A percentile compares a stretch with the other conserved stretches of the same genome.
Evolutionary conservation across 2,113 vertebrate genomes (phyloP).

Genomic region (Pagrus major): DNA sequence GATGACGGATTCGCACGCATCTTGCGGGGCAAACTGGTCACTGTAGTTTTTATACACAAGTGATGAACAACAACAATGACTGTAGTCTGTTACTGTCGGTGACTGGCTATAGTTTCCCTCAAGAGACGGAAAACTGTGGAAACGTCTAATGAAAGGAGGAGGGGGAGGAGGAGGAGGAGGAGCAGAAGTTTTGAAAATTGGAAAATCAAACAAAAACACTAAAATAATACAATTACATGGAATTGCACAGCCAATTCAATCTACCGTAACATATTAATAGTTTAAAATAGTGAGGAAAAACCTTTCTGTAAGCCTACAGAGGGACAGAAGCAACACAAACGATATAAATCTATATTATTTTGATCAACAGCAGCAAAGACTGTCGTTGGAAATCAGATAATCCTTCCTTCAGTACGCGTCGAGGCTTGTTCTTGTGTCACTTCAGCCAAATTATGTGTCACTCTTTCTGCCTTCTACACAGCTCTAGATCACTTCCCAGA

Average conservation of each 20-base stretch:
- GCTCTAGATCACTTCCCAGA: too few species aligned
- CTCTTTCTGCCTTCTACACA: too few species aligned
- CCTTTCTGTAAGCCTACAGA: too few species aligned
- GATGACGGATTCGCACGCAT: slow-evolving; percentile 53
- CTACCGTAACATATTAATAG: too few species aligned
- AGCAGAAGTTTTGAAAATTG: background rate
- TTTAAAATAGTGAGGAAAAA: background rate
- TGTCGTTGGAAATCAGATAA: background rate
- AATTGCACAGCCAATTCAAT: background rate
- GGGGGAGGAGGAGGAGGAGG: background rate
- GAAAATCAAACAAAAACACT: background rate
- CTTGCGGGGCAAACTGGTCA: slow-evolving; percentile 67
- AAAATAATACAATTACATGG: background rate
- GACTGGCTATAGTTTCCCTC: background rate
- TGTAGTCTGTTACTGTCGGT: slow-evolving; percentile 8
- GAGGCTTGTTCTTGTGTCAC: background rate
- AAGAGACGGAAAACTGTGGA: background rate
- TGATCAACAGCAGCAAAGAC: background rate
- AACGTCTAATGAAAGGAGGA: background rate
- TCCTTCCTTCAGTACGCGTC: background rate
- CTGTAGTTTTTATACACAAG: slow-evolving; percentile 71
- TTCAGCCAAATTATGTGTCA: too few species aligned
- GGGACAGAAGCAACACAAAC: too few species aligned
- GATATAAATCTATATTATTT: too few species aligned
- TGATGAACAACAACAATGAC: background rate